Percentiles rank a stretch among this genome's conserved stretches.
These are phyloP conservation scores for Butorides virescens DNA, from an alignment of 2,113 vertebrate species.

Conservation along the genomic window DNA sequence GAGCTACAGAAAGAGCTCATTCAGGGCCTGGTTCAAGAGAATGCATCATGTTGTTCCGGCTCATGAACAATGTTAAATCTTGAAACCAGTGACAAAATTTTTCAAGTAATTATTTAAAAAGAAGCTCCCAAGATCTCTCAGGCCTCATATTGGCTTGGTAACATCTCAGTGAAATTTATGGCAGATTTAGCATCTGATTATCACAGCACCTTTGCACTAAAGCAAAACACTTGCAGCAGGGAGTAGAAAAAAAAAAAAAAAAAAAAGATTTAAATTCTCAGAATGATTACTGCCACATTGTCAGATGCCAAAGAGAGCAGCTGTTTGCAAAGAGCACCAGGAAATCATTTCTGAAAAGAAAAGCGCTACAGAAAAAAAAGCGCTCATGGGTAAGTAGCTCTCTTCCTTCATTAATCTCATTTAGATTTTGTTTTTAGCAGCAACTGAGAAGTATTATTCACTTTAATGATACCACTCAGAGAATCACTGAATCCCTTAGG, in stretches of 20 bases:
- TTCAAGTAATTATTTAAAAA: conserved; percentile 17
- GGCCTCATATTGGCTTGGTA: not conserved
- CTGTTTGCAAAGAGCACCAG: not conserved
- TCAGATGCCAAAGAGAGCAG: not conserved
- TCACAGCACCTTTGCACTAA: not conserved
- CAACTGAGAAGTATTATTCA: not conserved
- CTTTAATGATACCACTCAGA: not conserved
- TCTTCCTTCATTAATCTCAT: not conserved
- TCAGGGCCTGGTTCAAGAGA: conserved; percentile 37
- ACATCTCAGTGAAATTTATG: not conserved
- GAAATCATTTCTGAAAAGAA: not conserved
- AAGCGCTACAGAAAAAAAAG: not conserved
- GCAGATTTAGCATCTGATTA: not conserved
- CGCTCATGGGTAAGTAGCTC: accelerated
- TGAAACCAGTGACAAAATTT: not conserved
- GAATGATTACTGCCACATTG: not conserved
- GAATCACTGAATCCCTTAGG: not conserved
- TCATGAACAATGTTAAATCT: conserved; percentile 21
- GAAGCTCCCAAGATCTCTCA: not conserved
- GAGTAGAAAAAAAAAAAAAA: not conserved
- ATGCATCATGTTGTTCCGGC: conserved; percentile 24
- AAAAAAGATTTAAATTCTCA: not conserved
- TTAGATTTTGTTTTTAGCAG: not conserved
- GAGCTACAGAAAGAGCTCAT: conserved; percentile 59
- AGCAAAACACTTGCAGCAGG: not conserved